Evolutionary conservation across 2,113 vertebrate genomes (phyloP).

Genomic region (Gallinago jamesoni): DNA sequence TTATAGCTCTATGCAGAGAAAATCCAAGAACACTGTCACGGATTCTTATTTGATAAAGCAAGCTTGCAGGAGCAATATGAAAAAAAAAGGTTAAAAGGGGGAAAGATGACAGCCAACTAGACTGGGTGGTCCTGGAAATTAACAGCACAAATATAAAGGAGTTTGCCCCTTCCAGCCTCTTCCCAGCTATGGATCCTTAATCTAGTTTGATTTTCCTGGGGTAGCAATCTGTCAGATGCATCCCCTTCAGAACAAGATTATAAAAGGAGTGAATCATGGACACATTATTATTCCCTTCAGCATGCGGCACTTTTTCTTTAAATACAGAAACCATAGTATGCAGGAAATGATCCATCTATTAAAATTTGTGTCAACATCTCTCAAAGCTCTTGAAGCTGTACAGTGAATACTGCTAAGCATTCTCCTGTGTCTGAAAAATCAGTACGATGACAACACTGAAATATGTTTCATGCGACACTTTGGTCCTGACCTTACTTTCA

Average conservation of each 20-base stretch:
- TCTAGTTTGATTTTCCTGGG: not conserved
- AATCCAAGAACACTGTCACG: not conserved
- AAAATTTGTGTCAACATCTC: not conserved
- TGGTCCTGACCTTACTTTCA: not conserved
- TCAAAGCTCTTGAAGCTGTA: not conserved
- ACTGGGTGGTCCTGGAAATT: not conserved
- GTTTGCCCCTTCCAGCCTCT: not conserved
- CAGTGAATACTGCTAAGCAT: not conserved
- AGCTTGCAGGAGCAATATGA: not conserved
- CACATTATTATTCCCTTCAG: not conserved
- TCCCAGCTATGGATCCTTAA: not conserved
- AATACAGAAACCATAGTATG: not conserved
- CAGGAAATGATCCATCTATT: not conserved
- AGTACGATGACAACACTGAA: not conserved
- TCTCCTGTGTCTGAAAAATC: not conserved
- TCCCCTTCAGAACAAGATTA: not conserved
- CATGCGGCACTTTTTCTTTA: not conserved
- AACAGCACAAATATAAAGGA: not conserved
- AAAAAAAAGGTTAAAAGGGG: not conserved
- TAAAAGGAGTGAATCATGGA: not conserved
- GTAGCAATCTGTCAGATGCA: not conserved
- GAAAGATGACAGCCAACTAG: not conserved
- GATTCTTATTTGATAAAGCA: not conserved
- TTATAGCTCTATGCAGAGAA: not conserved
- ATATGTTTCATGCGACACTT: not conserved